phyloP scores from a whole-genome alignment of 2,797 vertebrate species.

The Melanotaenia pygmaea region DNA sequence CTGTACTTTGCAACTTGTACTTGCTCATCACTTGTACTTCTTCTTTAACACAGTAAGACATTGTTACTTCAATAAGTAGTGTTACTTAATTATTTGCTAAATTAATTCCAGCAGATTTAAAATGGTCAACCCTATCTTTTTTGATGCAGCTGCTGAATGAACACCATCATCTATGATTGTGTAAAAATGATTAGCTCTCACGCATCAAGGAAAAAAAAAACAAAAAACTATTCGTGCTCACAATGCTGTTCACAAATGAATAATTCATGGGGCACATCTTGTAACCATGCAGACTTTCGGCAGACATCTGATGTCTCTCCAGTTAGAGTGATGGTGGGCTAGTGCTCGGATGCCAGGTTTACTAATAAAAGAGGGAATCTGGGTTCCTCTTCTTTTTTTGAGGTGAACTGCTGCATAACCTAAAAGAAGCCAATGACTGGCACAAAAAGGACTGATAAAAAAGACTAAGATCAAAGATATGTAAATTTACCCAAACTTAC shows the following conservation, averaged over 20 bases:
- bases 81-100: constrained; percentile 3
- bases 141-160: constrained; percentile 24
- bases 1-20: neutral
- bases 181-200: constrained; percentile 26
- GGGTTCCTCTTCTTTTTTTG: constrained; percentile 45
- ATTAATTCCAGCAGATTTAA: neutral
- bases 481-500: too few relatives aligned
- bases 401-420: constrained; percentile 15
- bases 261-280: constrained; percentile 70
- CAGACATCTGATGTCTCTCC: constrained; percentile 65
- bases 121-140: constrained; percentile 2
- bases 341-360: constrained; percentile 52
- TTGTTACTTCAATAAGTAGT: too few relatives aligned
- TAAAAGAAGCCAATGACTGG: constrained; percentile 15
- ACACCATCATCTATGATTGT: constrained; percentile 30
- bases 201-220: constrained; percentile 8
- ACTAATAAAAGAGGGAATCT: constrained; percentile 54
- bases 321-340: constrained; percentile 45
- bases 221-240: constrained; percentile 22
- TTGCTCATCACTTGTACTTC: constrained; percentile 1
- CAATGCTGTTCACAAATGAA: constrained; percentile 53
- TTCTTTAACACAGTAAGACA: neutral
- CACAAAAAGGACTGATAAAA: neutral
- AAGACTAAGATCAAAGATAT: too few relatives aligned
- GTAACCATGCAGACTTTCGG: constrained; percentile 71